Evolutionary conservation across 53 echinoderm and acorn worm genomes (phyloP).

Genomic region (Holothuria scabra): DNA sequence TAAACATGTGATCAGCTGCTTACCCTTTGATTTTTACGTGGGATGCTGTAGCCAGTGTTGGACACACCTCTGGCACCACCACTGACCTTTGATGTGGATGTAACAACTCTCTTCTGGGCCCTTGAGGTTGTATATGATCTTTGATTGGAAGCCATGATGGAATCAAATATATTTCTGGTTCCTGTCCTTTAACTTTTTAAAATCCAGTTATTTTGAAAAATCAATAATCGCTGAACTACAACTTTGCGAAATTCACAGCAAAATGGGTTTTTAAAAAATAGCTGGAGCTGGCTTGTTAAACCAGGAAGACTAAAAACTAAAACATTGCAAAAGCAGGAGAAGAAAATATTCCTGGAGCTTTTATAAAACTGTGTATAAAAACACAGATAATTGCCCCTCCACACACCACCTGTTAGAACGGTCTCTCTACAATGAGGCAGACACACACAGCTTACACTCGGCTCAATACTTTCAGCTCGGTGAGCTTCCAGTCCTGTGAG

Average conservation of each 20-base stretch:
- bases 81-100: conserved; percentile 19
- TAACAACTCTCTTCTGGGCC: conserved; percentile 20
- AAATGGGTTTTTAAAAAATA: too few species aligned
- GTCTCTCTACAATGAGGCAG: too few species aligned
- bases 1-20: neutral
- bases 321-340: neutral
- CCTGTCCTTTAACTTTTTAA: too few species aligned
- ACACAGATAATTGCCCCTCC: too few species aligned
- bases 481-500: conserved; percentile 33
- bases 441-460: neutral
- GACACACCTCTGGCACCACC: neutral
- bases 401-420: too few species aligned
- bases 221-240: too few species aligned
- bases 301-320: neutral
- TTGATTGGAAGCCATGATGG: conserved; percentile 26
- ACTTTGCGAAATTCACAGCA: too few species aligned
- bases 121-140: conserved; percentile 4
- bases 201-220: too few species aligned
- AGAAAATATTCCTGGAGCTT: too few species aligned
- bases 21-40: conserved; percentile 20
- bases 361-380: too few species aligned
- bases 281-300: neutral
- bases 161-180: too few species aligned
- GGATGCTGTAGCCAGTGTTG: conserved; percentile 18
- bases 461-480: neutral